Percentiles rank a stretch among this genome's conserved stretches.
Conservation (phyloP, 2,113 vertebrate genomes). For the Siniperca knerii region DNA sequence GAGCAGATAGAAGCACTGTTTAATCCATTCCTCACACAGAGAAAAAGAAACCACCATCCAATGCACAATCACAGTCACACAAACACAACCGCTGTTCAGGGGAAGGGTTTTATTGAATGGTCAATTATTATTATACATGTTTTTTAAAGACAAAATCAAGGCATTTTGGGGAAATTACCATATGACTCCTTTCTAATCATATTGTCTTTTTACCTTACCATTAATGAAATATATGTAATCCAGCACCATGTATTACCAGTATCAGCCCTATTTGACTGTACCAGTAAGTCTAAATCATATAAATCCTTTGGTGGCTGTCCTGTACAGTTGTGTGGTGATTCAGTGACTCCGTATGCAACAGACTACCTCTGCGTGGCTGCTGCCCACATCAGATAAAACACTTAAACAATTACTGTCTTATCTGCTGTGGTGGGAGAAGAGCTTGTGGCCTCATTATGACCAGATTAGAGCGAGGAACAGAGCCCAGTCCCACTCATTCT, state of each 20-base stretch:
- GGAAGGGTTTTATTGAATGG: background rate
- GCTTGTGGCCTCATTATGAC: conserved; percentile 79
- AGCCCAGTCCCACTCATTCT: conserved; percentile 53
- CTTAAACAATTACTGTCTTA: conserved; percentile 85
- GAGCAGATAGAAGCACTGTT: background rate
- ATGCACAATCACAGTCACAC: background rate
- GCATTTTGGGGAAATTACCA: background rate
- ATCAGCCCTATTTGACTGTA: background rate
- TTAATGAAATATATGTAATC: background rate
- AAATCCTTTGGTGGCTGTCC: conserved; percentile 3
- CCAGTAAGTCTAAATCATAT: background rate
- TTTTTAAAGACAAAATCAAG: background rate
- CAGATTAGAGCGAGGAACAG: conserved; percentile 76
- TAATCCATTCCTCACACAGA: background rate
- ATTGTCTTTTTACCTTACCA: background rate
- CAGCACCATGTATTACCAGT: background rate
- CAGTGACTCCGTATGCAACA: conserved; percentile 45
- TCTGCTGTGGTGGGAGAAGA: conserved; percentile 77
- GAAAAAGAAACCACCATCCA: background rate
- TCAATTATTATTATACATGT: background rate
- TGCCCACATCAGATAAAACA: conserved; percentile 82
- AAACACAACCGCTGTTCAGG: background rate
- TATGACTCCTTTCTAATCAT: background rate
- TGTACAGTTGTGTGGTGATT: conserved; percentile 27
- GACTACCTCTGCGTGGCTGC: conserved; percentile 56